Percentiles rank a stretch among this genome's conserved stretches.
Conservation (phyloP, 1,140 invertebrate species). For the Trichonephila clavata region DNA sequence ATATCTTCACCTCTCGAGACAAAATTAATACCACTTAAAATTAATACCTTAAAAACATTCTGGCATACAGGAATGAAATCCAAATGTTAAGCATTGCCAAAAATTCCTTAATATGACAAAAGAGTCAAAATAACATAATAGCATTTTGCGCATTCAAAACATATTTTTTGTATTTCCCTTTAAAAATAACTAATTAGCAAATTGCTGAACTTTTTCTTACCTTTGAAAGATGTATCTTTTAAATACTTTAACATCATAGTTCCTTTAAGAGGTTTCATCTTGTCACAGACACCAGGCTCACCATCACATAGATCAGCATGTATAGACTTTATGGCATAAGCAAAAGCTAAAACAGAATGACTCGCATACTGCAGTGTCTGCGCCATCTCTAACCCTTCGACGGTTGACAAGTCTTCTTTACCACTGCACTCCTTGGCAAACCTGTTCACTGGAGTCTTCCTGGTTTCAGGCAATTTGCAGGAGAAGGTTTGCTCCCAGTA, state of each 20-base stretch:
- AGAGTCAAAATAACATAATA: too few relatives aligned
- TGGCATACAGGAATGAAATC: too few relatives aligned
- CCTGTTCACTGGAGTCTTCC: constrained; percentile 89
- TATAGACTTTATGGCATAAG: constrained; percentile 93
- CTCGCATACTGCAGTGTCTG: constrained; percentile 92
- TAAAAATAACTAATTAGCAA: too few relatives aligned
- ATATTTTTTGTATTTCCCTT: too few relatives aligned
- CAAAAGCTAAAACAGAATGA: constrained; percentile 95
- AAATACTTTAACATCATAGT: constrained; percentile 91
- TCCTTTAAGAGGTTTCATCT: constrained; percentile 94
- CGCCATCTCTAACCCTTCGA: constrained; percentile 88
- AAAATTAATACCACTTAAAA: too few relatives aligned
- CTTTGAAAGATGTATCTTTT: constrained; percentile 90
- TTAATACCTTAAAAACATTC: too few relatives aligned
- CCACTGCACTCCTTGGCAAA: constrained; percentile 82
- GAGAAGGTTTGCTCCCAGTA: constrained; percentile 96
- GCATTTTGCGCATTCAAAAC: too few relatives aligned
- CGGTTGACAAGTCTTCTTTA: constrained; percentile 85
- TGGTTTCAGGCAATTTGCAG: constrained; percentile 84
- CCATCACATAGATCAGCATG: constrained; percentile 88
- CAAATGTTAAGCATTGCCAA: too few relatives aligned
- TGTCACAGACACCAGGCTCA: constrained; percentile 87
- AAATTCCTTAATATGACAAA: too few relatives aligned
- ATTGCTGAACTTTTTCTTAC: constrained; percentile 82
- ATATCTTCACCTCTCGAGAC: too few relatives aligned